Evolutionary conservation across 2,888 invertebrate genomes (phyloP), one percentile per base, ranked within the genome.

Genomic region (Julus scandinavius): DNA sequence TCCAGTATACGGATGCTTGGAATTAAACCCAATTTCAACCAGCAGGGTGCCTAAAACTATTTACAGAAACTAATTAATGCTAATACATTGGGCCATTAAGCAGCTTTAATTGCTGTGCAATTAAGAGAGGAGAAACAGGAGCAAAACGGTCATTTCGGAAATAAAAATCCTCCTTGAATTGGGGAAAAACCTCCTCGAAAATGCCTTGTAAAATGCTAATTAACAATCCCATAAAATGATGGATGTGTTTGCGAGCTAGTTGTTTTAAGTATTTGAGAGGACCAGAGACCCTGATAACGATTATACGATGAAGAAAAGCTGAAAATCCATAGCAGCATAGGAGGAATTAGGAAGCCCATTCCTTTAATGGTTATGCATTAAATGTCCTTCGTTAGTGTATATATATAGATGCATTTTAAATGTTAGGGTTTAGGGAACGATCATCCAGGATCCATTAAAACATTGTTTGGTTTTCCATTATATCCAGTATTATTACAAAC

Each of bases 51-150:
- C 11, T 15, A 38, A 15, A 80, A 40, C 80, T 80, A 80, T 80
- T 80, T 80, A 80, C 80, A 40, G 80, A 80, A 80, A 38, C 29
- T 80, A 80, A 80, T 80, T 80, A 80, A 80, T 80, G 80, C 80
- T 80, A 80, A 80, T 80, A 80, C 80, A 15, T 29, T 13, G 13
- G 80, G 15, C 38, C 80, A 80, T 80, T 80, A 80, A 80, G 80
- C 80, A 40, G 38, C 80, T 80, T 80, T 80, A 80, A 80, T 80
- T 80, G 80, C 5, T 15, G 38, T 38, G 80, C 38, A 80, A 80
- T 80, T 80, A 80, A 9, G 80, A 29, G 38, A 15, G 80, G 13
- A 38, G 15, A 80, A 80, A 80, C 80, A 38, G 38, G 20, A 72
- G 80, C 80, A 40, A 80, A 80, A 80, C 38, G 38, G 80, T 29